These are phyloP conservation scores for Oophaga pumilio DNA, from an alignment of 2,113 vertebrate genomes.

Conservation along the genomic window DNA sequence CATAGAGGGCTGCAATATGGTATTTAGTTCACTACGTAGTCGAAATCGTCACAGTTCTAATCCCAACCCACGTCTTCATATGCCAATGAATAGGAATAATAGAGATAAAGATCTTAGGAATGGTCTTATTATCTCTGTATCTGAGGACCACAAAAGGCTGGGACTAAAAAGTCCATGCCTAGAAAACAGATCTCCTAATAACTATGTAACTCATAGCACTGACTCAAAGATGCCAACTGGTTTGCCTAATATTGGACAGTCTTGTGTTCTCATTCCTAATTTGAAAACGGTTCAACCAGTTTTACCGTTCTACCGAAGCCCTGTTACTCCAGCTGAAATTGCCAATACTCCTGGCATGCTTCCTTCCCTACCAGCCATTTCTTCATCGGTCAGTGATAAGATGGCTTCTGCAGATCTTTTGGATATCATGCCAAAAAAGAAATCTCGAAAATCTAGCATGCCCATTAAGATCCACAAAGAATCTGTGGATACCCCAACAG, in stretches of 20 bases:
- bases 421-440: conserved; percentile 91
- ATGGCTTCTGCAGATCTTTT: conserved; percentile 72
- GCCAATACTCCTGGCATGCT: conserved; percentile 90
- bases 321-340: conserved; percentile 90
- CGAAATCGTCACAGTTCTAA: conserved; percentile 97
- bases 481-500: conserved; percentile 70
- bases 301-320: conserved; percentile 92
- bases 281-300: conserved; percentile 96
- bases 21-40: conserved; percentile 94
- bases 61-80: conserved; percentile 95
- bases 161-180: conserved; percentile 72
- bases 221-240: conserved; percentile 79
- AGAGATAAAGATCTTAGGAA: conserved; percentile 89
- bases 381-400: conserved; percentile 85
- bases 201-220: conserved; percentile 76
- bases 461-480: conserved; percentile 98
- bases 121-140: conserved; percentile 71
- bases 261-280: conserved; percentile 90
- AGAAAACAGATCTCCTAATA: conserved; percentile 75
- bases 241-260: conserved; percentile 79
- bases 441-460: conserved; percentile 98
- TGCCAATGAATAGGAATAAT: conserved; percentile 98
- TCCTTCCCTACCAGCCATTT: conserved; percentile 88
- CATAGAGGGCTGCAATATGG: conserved; percentile 97
- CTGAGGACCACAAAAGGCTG: conserved; percentile 73